phyloP scores from a whole-genome alignment of 2,113 vertebrate species.

The Corythornis cristatus region DNA sequence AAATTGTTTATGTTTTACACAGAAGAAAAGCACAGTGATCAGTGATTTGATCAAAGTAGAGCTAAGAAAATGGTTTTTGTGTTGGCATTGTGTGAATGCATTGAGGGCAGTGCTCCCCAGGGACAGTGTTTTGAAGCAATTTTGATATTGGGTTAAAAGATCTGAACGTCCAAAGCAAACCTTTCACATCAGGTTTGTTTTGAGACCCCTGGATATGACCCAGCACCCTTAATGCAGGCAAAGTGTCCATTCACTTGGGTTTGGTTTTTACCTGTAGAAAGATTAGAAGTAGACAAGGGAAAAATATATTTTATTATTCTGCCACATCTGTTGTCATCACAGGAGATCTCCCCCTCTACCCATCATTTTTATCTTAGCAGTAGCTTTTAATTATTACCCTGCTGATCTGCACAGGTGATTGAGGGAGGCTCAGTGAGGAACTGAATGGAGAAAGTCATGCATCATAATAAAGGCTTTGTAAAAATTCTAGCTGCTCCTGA shows the following conservation, averaged over 20 bases:
- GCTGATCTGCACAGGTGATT: background rate
- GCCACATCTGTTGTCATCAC: background rate
- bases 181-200: background rate
- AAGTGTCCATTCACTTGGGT: background rate
- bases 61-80: background rate
- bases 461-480: background rate
- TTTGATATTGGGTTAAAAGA: background rate
- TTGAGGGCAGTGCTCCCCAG: background rate
- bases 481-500: background rate
- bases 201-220: background rate
- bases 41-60: background rate
- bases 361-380: background rate
- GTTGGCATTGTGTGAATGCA: background rate
- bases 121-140: background rate
- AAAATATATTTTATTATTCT: background rate
- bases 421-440: background rate
- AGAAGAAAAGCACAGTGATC: background rate
- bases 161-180: background rate
- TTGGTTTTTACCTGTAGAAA: background rate
- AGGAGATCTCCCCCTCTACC: background rate
- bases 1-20: background rate
- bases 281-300: background rate
- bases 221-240: background rate
- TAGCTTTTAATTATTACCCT: background rate
- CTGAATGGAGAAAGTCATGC: background rate